A percentile compares a stretch with the other conserved stretches of the same genome.
phyloP scores from a whole-genome alignment of 2,888 invertebrate species.

The Mimas tiliae region DNA sequence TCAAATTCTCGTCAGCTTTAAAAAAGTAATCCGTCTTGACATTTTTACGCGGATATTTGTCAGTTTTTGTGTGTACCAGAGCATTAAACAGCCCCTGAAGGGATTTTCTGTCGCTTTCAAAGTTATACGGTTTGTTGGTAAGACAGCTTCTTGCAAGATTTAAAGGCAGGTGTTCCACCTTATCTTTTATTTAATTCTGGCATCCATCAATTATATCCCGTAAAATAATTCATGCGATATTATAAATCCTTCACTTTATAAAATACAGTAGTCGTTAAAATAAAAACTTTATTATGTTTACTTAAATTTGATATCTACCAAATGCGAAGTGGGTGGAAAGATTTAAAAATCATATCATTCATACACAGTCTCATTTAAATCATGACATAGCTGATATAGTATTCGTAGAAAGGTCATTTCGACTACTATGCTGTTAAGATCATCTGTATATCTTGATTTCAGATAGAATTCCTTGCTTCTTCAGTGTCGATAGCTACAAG shows the following conservation, averaged over 20 bases:
- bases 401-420: too few species aligned
- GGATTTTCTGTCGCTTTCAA: background rate
- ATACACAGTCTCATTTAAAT: too few species aligned
- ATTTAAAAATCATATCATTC: too few species aligned
- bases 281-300: background rate
- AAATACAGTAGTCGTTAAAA: background rate
- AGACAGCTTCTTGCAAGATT: background rate
- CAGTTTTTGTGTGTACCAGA: background rate
- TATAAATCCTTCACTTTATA: background rate
- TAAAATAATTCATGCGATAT: background rate
- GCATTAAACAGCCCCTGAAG: conserved; percentile 1
- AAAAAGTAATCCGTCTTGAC: conserved; percentile 1
- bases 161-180: background rate
- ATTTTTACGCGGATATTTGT: conserved; percentile 5
- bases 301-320: background rate
- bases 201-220: background rate
- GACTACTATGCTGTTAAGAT: too few species aligned
- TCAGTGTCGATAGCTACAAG: background rate
- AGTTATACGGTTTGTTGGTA: background rate
- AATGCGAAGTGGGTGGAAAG: background rate
- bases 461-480: too few species aligned
- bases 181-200: background rate
- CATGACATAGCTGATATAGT: too few species aligned
- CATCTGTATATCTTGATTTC: too few species aligned
- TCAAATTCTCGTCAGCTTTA: background rate